phyloP scores from a whole-genome alignment of 37 sponge, comb jelly and placozoan species.

The Spongia lamella region DNA sequence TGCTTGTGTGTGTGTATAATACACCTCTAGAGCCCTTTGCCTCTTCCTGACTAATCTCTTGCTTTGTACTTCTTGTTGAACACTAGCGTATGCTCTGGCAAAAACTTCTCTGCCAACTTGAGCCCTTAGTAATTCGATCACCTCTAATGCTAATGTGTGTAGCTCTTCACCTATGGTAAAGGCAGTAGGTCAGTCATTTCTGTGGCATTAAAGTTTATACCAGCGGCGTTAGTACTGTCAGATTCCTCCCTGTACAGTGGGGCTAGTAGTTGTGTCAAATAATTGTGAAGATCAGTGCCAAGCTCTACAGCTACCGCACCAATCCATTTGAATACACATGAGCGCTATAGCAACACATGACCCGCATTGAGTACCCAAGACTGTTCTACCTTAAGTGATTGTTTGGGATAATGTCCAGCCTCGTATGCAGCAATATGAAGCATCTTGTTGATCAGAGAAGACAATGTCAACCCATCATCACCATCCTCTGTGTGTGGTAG shows the following conservation, averaged over 20 bases:
- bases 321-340: conserved; percentile 79
- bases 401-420: conserved; percentile 74
- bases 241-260: conserved; percentile 67
- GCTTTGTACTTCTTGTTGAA: conserved; percentile 39
- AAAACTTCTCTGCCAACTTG: conserved; percentile 65
- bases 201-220: neutral
- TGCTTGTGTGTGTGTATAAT: neutral
- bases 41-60: conserved; percentile 60
- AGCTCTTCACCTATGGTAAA: conserved; percentile 42
- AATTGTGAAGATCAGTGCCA: conserved; percentile 33
- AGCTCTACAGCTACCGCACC: conserved; percentile 75
- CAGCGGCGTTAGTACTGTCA: conserved; percentile 27
- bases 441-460: conserved; percentile 50
- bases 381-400: conserved; percentile 70
- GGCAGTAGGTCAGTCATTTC: neutral
- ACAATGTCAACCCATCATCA: conserved; percentile 8
- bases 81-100: conserved; percentile 42
- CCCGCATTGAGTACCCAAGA: too few relatives aligned
- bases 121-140: conserved; percentile 61
- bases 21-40: conserved; percentile 68
- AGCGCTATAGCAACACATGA: conserved; percentile 40
- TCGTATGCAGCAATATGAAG: conserved; percentile 60
- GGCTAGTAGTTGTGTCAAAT: conserved; percentile 48
- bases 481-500: conserved; percentile 5
- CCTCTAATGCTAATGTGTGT: conserved; percentile 63